A percentile compares a stretch with the other conserved stretches of the same genome.
Conservation (phyloP, 2,888 invertebrate species). For the Steromphala cineraria region DNA sequence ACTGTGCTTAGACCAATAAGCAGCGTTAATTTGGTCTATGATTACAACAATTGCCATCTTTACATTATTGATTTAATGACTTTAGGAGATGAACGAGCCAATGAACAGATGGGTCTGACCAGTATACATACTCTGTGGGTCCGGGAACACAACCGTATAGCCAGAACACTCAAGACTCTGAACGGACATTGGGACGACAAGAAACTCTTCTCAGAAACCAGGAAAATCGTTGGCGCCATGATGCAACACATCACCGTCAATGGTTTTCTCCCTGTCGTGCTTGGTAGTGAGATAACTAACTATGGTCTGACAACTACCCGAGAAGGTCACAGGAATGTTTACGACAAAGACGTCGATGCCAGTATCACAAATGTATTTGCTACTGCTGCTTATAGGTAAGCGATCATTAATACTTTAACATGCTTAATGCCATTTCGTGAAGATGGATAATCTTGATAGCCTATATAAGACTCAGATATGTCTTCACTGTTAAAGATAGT, state of each 20-base stretch:
- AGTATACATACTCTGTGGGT: conserved; percentile 91
- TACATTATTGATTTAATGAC: too few species aligned
- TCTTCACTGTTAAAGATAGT: too few species aligned
- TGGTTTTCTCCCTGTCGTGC: conserved; percentile 84
- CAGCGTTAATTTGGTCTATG: too few species aligned
- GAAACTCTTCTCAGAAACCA: conserved; percentile 64
- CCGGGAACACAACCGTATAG: conserved; percentile 89
- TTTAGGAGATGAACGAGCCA: conserved; percentile 86
- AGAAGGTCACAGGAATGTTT: conserved; percentile 85
- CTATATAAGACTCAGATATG: too few species aligned
- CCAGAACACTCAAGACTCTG: conserved; percentile 78
- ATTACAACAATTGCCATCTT: too few species aligned
- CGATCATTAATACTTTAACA: too few species aligned
- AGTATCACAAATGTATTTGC: conserved; percentile 90
- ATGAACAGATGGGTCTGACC: conserved; percentile 90
- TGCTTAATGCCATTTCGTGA: too few species aligned
- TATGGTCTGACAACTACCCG: conserved; percentile 78
- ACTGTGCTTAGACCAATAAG: too few species aligned
- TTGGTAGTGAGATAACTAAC: conserved; percentile 77
- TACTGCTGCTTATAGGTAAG: conserved; percentile 89
- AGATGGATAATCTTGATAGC: too few species aligned
- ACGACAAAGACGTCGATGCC: conserved; percentile 87
- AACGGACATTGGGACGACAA: conserved; percentile 90
- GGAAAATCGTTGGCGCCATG: conserved; percentile 84
- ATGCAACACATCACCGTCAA: conserved; percentile 78